A percentile compares a stretch with the other conserved stretches of the same genome.
Conservation (phyloP, 2,797 vertebrate species). For the Chaunax sp. region DNA sequence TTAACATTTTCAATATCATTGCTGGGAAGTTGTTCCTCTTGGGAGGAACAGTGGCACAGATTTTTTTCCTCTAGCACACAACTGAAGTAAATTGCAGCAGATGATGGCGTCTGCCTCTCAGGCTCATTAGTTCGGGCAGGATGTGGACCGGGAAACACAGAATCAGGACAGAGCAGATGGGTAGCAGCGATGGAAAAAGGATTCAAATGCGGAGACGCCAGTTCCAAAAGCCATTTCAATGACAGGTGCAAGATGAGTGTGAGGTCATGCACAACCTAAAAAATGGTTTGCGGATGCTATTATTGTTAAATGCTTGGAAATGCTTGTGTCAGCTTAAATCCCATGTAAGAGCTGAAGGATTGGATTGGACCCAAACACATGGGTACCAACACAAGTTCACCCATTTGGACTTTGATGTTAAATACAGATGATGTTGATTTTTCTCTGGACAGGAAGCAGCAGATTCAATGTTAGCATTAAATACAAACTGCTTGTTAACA, state of each 20-base stretch:
- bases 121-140: slow-evolving; percentile 39
- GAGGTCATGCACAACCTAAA: slow-evolving; percentile 5
- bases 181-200: slow-evolving; percentile 18
- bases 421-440: too few species aligned
- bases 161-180: slow-evolving; percentile 49
- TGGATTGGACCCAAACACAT: slow-evolving; percentile 9
- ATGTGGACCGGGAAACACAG: slow-evolving; percentile 37
- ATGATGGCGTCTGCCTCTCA: slow-evolving; percentile 33
- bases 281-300: neutral
- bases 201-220: slow-evolving; percentile 26
- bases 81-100: slow-evolving; percentile 41
- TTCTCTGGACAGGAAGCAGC: slow-evolving; percentile 18
- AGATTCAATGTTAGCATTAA: slow-evolving; percentile 33
- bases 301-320: slow-evolving; percentile 1
- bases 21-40: neutral
- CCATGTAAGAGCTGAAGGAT: slow-evolving; percentile 14
- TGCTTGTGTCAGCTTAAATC: slow-evolving; percentile 6
- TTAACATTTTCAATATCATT: slow-evolving; percentile 20
- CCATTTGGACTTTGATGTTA: slow-evolving; percentile 35
- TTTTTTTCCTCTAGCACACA: neutral
- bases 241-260: slow-evolving; percentile 22
- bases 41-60: neutral
- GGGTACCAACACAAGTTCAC: slow-evolving; percentile 8
- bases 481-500: slow-evolving; percentile 22
- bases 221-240: slow-evolving; percentile 14